phyloP scores from a whole-genome alignment of 1,140 invertebrate genomes.

The Carcinoscorpius rotundicauda region DNA sequence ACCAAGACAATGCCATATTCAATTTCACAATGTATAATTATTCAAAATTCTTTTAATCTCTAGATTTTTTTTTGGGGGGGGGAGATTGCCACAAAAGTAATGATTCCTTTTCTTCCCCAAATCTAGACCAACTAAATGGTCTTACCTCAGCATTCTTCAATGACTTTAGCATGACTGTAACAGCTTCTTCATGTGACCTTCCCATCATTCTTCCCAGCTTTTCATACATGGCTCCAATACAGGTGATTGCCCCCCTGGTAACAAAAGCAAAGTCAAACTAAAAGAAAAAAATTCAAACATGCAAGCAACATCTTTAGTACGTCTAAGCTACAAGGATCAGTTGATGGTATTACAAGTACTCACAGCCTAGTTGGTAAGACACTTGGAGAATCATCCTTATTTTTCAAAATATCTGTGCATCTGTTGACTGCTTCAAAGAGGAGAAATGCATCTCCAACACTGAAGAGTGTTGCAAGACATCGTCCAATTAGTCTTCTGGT shows the following conservation, averaged over 20 bases:
- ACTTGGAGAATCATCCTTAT: conserved; percentile 93
- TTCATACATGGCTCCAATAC: conserved; percentile 94
- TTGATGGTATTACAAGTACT: conserved; percentile 26
- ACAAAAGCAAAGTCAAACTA: conserved; percentile 20
- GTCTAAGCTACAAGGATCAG: no score
- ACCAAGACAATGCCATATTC: no score
- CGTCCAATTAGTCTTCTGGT: conserved; percentile 81
- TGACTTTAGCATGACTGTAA: conserved; percentile 79
- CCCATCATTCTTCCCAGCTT: conserved; percentile 97
- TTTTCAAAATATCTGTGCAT: conserved; percentile 94
- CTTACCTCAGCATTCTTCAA: conserved; percentile 73
- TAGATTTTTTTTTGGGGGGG: background rate
- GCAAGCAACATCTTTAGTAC: no score
- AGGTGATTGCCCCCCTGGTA: conserved; percentile 85
- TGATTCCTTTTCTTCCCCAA: no score
- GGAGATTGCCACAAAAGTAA: background rate
- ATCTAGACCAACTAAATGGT: no score
- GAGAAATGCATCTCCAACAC: conserved; percentile 91
- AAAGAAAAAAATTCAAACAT: conserved; percentile 22
- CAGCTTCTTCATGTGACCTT: conserved; percentile 93
- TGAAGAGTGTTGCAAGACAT: conserved; percentile 88
- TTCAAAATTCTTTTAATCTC: no score
- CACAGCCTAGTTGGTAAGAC: conserved; percentile 87
- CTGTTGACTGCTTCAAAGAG: conserved; percentile 96
- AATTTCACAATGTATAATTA: no score